Evolutionary conservation across 2,888 invertebrate genomes (phyloP).

Genomic region (Nebria brevicollis): DNA sequence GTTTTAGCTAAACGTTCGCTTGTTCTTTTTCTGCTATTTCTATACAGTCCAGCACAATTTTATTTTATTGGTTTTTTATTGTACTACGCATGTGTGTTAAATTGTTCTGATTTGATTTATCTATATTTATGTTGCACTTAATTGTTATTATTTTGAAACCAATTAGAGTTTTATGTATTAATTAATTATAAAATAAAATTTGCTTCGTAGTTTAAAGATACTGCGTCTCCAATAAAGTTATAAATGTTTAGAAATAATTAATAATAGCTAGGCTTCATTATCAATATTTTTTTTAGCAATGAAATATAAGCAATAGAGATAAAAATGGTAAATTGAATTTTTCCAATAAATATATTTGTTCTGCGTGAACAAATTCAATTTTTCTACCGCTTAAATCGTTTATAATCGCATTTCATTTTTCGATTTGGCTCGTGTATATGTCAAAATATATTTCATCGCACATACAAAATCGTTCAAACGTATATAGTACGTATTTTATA

Average conservation of each 20-base stretch:
- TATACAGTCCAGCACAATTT: not conserved
- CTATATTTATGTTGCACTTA: not conserved
- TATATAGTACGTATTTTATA: constrained; percentile 3
- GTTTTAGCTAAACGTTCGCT: not conserved
- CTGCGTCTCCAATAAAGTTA: too few relatives aligned
- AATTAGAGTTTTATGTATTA: not conserved
- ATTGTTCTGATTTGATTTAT: not conserved
- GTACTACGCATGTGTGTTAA: not conserved
- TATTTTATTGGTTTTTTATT: constrained; percentile 19
- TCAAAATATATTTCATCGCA: constrained; percentile 3
- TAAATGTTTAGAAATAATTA: too few relatives aligned
- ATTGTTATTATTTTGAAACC: not conserved
- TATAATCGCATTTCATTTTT: constrained; percentile 17
- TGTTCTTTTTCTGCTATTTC: too few relatives aligned
- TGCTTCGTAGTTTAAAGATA: too few relatives aligned
- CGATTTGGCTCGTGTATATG: constrained; percentile 2
- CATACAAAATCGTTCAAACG: not conserved
- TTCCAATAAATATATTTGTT: constrained; percentile 1
- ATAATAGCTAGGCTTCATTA: too few relatives aligned
- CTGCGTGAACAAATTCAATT: not conserved
- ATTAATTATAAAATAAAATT: not conserved
- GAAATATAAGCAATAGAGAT: not conserved
- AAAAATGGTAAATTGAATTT: not conserved
- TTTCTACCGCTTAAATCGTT: constrained; percentile 3
- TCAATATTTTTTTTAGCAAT: not conserved